Conservation (phyloP, 2,888 invertebrate genomes). For the Apomyelois bistriatella region DNA sequence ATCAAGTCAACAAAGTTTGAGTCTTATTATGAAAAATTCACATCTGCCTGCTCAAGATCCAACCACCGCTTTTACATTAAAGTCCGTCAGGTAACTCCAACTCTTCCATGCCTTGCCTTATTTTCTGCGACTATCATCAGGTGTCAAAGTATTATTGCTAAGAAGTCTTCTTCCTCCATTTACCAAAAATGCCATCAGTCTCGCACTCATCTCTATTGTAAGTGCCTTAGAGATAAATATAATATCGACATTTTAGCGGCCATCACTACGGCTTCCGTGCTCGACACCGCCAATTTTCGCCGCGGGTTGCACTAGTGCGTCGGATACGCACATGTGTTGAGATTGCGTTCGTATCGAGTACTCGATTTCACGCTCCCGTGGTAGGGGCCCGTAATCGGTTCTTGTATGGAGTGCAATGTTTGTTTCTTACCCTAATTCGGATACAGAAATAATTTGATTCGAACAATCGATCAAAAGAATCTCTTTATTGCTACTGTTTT, state of each 20-base stretch:
- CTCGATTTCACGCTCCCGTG: slow-evolving; percentile 47
- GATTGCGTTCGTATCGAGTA: slow-evolving; percentile 39
- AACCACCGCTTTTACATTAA: no score
- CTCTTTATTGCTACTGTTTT: no score
- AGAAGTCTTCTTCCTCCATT: no score
- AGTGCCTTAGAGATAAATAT: no score
- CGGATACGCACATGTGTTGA: slow-evolving; percentile 57
- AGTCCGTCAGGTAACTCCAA: no score
- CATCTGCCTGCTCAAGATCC: no score
- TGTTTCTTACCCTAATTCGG: slow-evolving; percentile 6
- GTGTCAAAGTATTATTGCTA: no score
- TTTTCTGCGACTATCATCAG: no score
- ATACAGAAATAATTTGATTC: not conserved
- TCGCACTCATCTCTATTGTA: not conserved
- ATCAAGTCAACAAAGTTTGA: no score
- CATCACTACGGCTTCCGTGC: slow-evolving; percentile 14
- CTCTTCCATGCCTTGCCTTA: no score
- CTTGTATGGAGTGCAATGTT: slow-evolving; percentile 6
- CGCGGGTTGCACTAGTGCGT: slow-evolving; percentile 39
- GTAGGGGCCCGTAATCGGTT: slow-evolving; percentile 35
- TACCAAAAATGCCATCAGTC: no score
- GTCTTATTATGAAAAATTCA: no score
- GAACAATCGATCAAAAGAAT: not conserved
- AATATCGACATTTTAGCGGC: slow-evolving; percentile 1
- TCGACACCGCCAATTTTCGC: slow-evolving; percentile 55